Conservation (phyloP, 35 echinoderm and acorn worm species). For the Lytechinus pictus region DNA sequence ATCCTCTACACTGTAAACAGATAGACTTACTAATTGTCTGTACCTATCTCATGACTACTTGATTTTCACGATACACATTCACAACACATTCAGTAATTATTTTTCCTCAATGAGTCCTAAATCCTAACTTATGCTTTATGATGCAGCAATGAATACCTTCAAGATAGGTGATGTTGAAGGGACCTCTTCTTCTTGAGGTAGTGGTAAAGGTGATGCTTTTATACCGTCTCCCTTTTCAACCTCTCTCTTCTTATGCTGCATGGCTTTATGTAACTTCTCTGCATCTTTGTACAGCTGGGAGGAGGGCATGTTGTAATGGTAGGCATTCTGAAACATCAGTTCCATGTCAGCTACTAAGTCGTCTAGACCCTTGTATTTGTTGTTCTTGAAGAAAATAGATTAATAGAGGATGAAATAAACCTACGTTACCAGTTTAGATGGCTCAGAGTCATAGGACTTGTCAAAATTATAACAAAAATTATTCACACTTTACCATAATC, state of each 20-base stretch:
- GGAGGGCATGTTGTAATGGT: conserved; percentile 89
- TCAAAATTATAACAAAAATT: background rate
- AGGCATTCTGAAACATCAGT: conserved; percentile 89
- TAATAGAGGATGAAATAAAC: background rate
- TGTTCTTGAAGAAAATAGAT: conserved; percentile 10
- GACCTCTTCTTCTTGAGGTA: background rate
- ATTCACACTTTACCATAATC: background rate
- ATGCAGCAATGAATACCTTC: background rate
- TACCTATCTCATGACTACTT: no score
- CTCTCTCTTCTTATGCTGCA: conserved; percentile 86
- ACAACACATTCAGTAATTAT: no score
- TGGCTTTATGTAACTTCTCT: conserved; percentile 86
- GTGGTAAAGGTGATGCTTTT: background rate
- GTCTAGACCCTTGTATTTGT: conserved; percentile 83
- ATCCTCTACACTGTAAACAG: no score
- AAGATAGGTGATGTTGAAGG: background rate
- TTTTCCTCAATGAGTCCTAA: no score
- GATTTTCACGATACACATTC: no score
- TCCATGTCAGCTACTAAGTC: conserved; percentile 79
- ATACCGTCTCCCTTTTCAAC: conserved; percentile 68
- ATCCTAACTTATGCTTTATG: no score
- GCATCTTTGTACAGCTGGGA: conserved; percentile 96
- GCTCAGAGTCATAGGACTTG: background rate
- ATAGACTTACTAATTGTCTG: no score
- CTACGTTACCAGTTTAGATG: background rate